These are phyloP conservation scores for Dissostichus mawsoni DNA, from an alignment of 2,113 vertebrate species.

Conservation along the genomic window DNA sequence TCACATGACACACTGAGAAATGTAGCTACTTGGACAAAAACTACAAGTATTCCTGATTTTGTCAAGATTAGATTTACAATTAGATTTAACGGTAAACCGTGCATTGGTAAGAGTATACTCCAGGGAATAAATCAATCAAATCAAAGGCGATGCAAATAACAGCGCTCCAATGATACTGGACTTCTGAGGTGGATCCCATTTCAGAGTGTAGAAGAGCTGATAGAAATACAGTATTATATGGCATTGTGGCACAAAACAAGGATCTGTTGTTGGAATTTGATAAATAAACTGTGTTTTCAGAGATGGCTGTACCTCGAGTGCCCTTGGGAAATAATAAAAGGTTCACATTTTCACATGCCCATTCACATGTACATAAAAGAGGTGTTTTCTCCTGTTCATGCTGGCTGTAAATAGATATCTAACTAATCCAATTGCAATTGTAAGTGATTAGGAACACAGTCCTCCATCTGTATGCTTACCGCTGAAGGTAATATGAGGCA, in stretches of 20 bases:
- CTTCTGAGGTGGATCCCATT: neutral
- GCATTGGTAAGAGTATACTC: neutral
- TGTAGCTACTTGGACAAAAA: too few relatives aligned
- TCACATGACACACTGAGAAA: neutral
- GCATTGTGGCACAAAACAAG: neutral
- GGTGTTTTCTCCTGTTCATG: neutral
- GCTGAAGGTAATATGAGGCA: neutral
- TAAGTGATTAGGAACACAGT: neutral
- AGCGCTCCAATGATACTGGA: neutral
- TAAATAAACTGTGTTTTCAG: neutral
- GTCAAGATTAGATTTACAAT: neutral
- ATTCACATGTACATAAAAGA: neutral
- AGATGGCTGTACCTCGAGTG: neutral
- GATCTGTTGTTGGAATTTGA: neutral
- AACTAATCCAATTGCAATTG: neutral
- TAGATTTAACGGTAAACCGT: neutral
- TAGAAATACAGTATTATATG: neutral
- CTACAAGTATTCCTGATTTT: neutral
- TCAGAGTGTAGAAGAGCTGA: neutral
- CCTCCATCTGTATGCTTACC: neutral
- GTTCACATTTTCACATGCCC: neutral
- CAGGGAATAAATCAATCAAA: constrained; percentile 4
- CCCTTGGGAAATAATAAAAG: neutral
- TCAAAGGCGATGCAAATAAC: neutral
- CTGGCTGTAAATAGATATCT: neutral